Percentiles rank a stretch among this genome's conserved stretches.
Conservation (phyloP, 2,888 invertebrate genomes). For the Cantharis nigra region DNA sequence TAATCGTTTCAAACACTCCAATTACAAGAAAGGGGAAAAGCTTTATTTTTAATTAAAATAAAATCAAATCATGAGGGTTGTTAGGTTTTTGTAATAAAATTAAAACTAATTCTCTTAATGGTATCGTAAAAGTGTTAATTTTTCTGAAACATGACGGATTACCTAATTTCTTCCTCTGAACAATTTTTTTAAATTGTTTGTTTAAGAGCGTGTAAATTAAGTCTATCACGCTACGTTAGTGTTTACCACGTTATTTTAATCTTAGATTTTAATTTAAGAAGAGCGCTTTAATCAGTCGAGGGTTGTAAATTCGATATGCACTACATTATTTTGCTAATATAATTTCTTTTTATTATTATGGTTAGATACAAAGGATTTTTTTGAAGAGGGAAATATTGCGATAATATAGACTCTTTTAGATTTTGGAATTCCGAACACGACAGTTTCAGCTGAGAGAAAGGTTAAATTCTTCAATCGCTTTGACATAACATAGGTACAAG, state of each 20-base stretch:
- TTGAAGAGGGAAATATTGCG: background rate
- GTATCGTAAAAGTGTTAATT: background rate
- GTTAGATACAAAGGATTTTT: background rate
- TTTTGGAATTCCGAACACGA: no score
- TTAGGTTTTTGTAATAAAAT: background rate
- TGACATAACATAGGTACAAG: no score
- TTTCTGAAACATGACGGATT: background rate
- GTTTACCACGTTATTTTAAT: background rate
- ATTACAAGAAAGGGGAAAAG: background rate
- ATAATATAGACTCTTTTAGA: background rate
- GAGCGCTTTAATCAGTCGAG: background rate
- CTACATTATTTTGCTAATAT: background rate
- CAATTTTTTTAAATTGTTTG: background rate
- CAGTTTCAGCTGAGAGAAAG: no score
- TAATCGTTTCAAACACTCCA: background rate
- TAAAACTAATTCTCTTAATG: background rate
- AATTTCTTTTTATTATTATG: background rate
- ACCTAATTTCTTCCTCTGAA: background rate
- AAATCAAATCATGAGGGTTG: background rate
- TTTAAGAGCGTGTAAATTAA: background rate
- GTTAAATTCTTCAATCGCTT: no score
- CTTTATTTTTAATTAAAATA: background rate
- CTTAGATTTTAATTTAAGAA: background rate
- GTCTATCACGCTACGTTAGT: background rate
- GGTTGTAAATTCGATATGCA: background rate